A percentile compares a stretch with the other conserved stretches of the same genome.
phyloP scores from a whole-genome alignment of 2,888 invertebrate genomes.

The Sepiola atlantica region DNA sequence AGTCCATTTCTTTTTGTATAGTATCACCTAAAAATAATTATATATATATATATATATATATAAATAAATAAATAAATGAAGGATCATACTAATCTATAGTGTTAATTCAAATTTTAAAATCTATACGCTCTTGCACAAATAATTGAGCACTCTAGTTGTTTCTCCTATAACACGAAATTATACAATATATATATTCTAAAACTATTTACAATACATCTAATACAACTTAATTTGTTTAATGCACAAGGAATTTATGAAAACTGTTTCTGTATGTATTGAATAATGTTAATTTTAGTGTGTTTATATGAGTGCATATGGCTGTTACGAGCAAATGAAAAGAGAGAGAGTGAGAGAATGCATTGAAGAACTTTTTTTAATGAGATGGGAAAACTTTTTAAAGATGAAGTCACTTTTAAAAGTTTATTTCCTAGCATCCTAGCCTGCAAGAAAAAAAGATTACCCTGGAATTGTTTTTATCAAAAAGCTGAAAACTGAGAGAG shows the following conservation, averaged over 20 bases:
- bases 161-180: too few relatives aligned
- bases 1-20: too few relatives aligned
- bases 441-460: not conserved
- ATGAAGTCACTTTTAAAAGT: not conserved
- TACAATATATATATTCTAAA: too few relatives aligned
- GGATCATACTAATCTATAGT: too few relatives aligned
- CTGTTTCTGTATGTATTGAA: not conserved
- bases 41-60: too few relatives aligned
- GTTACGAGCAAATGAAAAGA: not conserved
- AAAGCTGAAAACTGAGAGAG: not conserved
- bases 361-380: not conserved
- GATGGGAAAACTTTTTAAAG: not conserved
- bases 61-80: too few relatives aligned
- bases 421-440: not conserved
- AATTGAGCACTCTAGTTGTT: too few relatives aligned
- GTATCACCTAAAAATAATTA: too few relatives aligned
- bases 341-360: not conserved
- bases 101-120: too few relatives aligned
- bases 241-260: constrained; percentile 11
- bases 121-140: too few relatives aligned
- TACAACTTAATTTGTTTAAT: not conserved
- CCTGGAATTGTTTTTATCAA: constrained; percentile 25
- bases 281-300: not conserved
- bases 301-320: not conserved
- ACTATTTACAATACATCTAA: not conserved